Conservation (phyloP, 1,140 invertebrate genomes). For the Drosophila kepulauana region DNA sequence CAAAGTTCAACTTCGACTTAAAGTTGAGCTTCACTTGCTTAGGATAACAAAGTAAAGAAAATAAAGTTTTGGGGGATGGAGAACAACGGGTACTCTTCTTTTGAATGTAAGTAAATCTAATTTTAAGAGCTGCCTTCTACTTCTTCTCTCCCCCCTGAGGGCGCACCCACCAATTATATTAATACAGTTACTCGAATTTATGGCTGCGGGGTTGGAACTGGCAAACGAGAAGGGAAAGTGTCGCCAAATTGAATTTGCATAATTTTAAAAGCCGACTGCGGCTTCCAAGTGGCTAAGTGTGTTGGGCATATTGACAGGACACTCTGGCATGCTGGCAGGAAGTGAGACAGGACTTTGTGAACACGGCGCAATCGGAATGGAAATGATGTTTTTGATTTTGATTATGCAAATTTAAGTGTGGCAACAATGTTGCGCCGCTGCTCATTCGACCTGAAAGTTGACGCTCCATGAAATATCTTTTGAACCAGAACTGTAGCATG, state of each 20-base stretch:
- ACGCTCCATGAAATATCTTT: conserved; percentile 49
- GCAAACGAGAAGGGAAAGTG: conserved; percentile 51
- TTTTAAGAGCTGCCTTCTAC: conserved; percentile 60
- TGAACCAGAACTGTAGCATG: conserved; percentile 32
- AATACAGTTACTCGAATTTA: conserved; percentile 82
- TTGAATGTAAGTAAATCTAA: conserved; percentile 70
- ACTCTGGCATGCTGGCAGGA: neutral
- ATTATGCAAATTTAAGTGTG: conserved; percentile 84
- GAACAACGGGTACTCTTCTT: conserved; percentile 26
- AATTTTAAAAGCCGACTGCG: conserved; percentile 80
- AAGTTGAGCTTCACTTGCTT: conserved; percentile 23
- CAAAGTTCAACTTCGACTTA: conserved; percentile 15
- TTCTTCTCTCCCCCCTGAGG: conserved; percentile 6
- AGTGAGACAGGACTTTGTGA: too few species aligned
- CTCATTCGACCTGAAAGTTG: conserved; percentile 65
- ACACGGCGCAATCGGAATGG: conserved; percentile 47
- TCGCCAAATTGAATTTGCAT: conserved; percentile 84
- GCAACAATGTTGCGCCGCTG: conserved; percentile 72
- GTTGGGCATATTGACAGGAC: conserved; percentile 66
- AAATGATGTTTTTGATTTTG: conserved; percentile 84
- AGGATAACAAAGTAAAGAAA: conserved; percentile 37
- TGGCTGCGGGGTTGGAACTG: conserved; percentile 36
- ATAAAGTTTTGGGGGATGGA: conserved; percentile 1
- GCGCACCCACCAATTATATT: conserved; percentile 74
- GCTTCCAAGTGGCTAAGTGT: conserved; percentile 75